These are phyloP conservation scores for Atherinomorus stipes DNA, from an alignment of 2,113 vertebrate genomes.

Conservation along the genomic window DNA sequence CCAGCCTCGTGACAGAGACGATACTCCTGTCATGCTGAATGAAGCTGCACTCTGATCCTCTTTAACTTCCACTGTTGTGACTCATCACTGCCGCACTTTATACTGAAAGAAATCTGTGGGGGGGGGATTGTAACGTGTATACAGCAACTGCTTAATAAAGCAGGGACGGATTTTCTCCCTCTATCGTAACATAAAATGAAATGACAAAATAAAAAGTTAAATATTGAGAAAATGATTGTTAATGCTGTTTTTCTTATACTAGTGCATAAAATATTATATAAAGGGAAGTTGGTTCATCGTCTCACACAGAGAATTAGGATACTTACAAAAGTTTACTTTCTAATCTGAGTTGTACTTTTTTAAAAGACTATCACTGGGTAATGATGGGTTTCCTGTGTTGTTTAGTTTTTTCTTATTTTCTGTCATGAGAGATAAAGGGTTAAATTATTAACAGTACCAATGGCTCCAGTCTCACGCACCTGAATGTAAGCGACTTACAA, in stretches of 20 bases:
- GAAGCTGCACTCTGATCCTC: slow-evolving; percentile 45
- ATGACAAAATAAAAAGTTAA: slow-evolving; percentile 33
- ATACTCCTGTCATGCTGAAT: slow-evolving; percentile 1
- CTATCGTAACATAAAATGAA: slow-evolving; percentile 35
- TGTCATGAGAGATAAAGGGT: no score
- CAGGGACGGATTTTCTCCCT: slow-evolving; percentile 34
- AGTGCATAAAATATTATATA: no score
- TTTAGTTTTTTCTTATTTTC: no score
- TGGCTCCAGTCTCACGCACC: no score
- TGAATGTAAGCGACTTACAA: no score
- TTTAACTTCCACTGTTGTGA: slow-evolving; percentile 55
- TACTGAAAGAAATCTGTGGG: slow-evolving; percentile 22
- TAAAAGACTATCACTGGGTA: no score
- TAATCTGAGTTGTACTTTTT: no score
- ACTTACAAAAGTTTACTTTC: no score
- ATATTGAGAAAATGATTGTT: background rate
- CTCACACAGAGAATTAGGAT: no score
- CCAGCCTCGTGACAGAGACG: slow-evolving; percentile 13
- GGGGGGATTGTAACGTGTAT: slow-evolving; percentile 11
- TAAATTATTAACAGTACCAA: no score
- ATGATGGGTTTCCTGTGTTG: no score
- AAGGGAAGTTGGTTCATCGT: no score
- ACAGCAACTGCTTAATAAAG: slow-evolving; percentile 21
- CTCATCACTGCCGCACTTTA: slow-evolving; percentile 80
- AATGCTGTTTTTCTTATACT: background rate